These are phyloP conservation scores for Diadumene lineata DNA, from an alignment of 92 coral and sea anemone species.

Conservation along the genomic window DNA sequence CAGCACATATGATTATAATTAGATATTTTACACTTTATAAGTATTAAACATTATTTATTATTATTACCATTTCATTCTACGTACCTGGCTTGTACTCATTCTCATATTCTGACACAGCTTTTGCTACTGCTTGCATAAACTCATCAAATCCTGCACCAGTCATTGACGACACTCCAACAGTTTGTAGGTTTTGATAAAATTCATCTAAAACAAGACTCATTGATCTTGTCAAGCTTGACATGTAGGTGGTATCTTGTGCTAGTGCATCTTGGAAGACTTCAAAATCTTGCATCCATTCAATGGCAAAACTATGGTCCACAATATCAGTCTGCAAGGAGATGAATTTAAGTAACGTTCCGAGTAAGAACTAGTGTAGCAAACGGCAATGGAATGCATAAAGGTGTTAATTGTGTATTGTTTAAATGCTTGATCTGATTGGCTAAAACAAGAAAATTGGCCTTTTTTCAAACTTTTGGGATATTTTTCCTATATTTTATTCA, in stretches of 20 bases:
- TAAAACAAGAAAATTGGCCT: no score
- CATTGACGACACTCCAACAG: constrained; percentile 97
- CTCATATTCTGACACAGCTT: constrained; percentile 84
- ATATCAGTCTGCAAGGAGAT: constrained; percentile 75
- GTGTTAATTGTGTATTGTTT: no score
- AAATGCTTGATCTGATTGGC: no score
- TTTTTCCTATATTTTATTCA: no score
- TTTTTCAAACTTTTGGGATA: no score
- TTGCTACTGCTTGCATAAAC: constrained; percentile 68
- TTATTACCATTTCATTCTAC: no score
- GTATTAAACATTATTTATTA: no score
- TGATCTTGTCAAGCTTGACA: constrained; percentile 92
- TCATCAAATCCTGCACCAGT: constrained; percentile 94
- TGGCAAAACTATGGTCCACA: constrained; percentile 91
- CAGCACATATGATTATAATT: no score
- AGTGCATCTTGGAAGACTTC: constrained; percentile 91
- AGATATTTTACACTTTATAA: no score
- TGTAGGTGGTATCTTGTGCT: constrained; percentile 91
- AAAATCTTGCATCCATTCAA: constrained; percentile 97
- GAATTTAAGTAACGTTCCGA: no score
- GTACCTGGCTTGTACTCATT: constrained; percentile 95
- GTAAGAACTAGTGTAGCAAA: no score
- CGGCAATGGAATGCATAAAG: no score
- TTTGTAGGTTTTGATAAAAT: constrained; percentile 85
- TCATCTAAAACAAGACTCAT: constrained; percentile 95